Percentiles rank a stretch among this genome's conserved stretches.
Conservation (phyloP, 2,888 invertebrate genomes). For the Tetranychus piercei region DNA sequence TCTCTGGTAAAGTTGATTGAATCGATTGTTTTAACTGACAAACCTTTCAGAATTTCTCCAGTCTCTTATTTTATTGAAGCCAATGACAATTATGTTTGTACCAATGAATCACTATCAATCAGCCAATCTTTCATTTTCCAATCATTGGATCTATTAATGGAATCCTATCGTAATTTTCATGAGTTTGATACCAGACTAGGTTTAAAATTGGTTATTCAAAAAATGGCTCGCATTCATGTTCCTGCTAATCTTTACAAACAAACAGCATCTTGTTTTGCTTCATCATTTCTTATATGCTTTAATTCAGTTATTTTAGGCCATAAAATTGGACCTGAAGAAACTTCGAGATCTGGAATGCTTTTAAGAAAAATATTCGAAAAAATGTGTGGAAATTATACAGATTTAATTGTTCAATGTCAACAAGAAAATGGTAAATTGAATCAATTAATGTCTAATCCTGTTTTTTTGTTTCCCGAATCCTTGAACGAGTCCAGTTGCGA, state of each 20-base stretch:
- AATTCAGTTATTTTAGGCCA: background rate
- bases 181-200: constrained; percentile 79
- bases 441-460: background rate
- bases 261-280: background rate
- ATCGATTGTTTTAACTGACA: background rate
- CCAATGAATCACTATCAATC: background rate
- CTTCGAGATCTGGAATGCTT: background rate
- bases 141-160: background rate
- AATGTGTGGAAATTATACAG: constrained; percentile 5
- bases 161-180: constrained; percentile 31
- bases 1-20: background rate
- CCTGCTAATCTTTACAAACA: constrained; percentile 64
- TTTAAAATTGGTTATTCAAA: constrained; percentile 77
- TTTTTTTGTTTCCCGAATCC: background rate
- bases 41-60: background rate
- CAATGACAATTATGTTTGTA: background rate
- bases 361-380: background rate
- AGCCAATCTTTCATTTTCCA: background rate
- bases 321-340: background rate
- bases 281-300: background rate
- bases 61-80: background rate
- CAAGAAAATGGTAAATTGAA: background rate
- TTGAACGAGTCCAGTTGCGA: background rate
- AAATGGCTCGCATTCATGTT: constrained; percentile 51
- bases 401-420: constrained; percentile 2